A percentile compares a stretch with the other conserved stretches of the same genome.
phyloP scores from a whole-genome alignment of 2,113 vertebrate genomes.

The Elaphurus davidianus region DNA sequence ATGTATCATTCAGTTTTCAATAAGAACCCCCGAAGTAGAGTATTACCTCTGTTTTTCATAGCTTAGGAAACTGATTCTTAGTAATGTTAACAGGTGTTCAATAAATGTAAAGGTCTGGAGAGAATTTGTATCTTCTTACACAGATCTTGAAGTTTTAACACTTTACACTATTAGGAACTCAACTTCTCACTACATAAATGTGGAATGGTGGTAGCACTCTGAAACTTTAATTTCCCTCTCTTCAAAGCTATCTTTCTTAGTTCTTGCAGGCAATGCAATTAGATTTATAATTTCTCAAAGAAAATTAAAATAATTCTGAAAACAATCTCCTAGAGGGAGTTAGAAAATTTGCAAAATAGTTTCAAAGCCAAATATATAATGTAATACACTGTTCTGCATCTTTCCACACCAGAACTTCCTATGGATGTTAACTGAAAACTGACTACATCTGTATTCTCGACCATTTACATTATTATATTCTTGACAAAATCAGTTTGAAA shows the following conservation, averaged over 20 bases:
- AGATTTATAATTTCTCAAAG: neutral
- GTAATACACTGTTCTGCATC: neutral
- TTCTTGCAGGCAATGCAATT: neutral
- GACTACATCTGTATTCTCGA: neutral
- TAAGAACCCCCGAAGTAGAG: neutral
- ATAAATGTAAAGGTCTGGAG: neutral
- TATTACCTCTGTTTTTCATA: neutral
- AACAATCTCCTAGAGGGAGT: neutral
- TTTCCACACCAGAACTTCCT: neutral
- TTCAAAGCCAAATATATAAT: constrained; percentile 8
- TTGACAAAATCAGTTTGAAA: neutral
- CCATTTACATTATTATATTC: neutral
- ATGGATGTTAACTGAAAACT: neutral
- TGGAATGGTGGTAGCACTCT: neutral
- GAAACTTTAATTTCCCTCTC: neutral
- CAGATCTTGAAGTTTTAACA: neutral
- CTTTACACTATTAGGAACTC: neutral
- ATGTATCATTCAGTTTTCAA: neutral
- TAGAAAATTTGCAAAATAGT: constrained; percentile 3
- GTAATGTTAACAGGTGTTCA: neutral
- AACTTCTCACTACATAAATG: neutral
- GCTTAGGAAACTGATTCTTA: neutral
- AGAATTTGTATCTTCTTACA: neutral
- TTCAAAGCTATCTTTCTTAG: neutral
- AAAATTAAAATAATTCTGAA: neutral